Conservation (phyloP, 2,888 invertebrate genomes). For the Druceiella hillmani region DNA sequence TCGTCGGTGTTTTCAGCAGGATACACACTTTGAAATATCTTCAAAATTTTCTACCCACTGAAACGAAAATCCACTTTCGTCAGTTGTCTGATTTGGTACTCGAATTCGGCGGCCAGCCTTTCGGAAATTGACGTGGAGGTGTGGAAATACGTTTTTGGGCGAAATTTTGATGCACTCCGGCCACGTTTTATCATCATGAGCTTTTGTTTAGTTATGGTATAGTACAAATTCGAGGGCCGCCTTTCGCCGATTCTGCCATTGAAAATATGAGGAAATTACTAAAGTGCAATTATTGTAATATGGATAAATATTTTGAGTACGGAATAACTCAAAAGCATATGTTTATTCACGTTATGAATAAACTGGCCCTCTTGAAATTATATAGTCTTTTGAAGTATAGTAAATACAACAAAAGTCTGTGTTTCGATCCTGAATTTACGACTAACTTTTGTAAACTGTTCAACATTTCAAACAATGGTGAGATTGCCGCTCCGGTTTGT, state of each 20-base stretch:
- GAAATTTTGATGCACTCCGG: slow-evolving; percentile 80
- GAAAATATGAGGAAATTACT: slow-evolving; percentile 65
- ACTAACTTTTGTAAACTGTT: slow-evolving; percentile 75
- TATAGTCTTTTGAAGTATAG: slow-evolving; percentile 80
- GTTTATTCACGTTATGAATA: slow-evolving; percentile 82
- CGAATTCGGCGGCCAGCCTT: slow-evolving; percentile 64
- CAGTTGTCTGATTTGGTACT: slow-evolving; percentile 63
- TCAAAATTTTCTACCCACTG: no score
- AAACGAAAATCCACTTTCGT: no score
- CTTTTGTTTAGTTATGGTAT: slow-evolving; percentile 80
- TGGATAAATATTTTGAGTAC: slow-evolving; percentile 72
- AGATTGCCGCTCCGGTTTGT: slow-evolving; percentile 72
- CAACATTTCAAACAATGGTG: slow-evolving; percentile 87
- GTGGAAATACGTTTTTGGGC: slow-evolving; percentile 86
- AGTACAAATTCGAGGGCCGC: slow-evolving; percentile 71
- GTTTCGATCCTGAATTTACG: slow-evolving; percentile 58
- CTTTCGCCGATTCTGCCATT: slow-evolving; percentile 62
- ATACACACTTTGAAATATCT: no score
- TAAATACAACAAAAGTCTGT: slow-evolving; percentile 49
- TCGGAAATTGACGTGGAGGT: slow-evolving; percentile 85
- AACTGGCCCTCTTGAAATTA: no score
- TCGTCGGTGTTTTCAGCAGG: no score
- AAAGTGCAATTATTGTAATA: slow-evolving; percentile 67
- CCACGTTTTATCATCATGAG: slow-evolving; percentile 87
- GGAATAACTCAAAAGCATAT: slow-evolving; percentile 73